These are phyloP conservation scores for Xyrauchen texanus DNA, from an alignment of 2,113 vertebrate genomes.

Conservation along the genomic window DNA sequence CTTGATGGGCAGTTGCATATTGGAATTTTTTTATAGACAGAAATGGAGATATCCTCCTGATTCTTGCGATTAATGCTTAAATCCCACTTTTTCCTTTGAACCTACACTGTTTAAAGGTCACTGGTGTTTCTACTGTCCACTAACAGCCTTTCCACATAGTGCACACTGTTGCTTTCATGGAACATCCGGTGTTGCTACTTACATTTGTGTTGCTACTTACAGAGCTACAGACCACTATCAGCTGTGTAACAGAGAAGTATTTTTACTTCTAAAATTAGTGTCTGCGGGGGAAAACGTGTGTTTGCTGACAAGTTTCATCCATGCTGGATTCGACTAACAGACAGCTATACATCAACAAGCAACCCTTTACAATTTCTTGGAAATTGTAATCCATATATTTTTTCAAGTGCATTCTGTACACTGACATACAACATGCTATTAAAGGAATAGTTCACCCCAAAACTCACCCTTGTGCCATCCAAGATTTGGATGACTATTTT, in stretches of 20 bases:
- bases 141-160: background rate
- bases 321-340: constrained; percentile 15
- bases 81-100: background rate
- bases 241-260: constrained; percentile 6
- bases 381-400: constrained; percentile 24
- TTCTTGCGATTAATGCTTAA: constrained; percentile 11
- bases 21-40: background rate
- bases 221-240: background rate
- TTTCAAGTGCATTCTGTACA: constrained; percentile 31
- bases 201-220: background rate
- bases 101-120: constrained; percentile 1
- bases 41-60: background rate
- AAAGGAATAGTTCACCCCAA: too few species aligned
- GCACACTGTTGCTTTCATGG: background rate
- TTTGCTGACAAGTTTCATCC: constrained; percentile 17
- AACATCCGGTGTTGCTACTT: background rate
- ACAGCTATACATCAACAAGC: constrained; percentile 15
- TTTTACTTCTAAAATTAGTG: constrained; percentile 4
- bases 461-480: too few species aligned
- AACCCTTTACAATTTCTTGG: constrained; percentile 20
- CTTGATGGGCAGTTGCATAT: background rate
- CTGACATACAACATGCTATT: constrained; percentile 16
- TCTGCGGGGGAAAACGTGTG: constrained; percentile 1
- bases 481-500: too few species aligned
- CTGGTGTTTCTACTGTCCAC: background rate